Conservation (phyloP, 2,888 invertebrate species). For the Tetragonula carbonaria region DNA sequence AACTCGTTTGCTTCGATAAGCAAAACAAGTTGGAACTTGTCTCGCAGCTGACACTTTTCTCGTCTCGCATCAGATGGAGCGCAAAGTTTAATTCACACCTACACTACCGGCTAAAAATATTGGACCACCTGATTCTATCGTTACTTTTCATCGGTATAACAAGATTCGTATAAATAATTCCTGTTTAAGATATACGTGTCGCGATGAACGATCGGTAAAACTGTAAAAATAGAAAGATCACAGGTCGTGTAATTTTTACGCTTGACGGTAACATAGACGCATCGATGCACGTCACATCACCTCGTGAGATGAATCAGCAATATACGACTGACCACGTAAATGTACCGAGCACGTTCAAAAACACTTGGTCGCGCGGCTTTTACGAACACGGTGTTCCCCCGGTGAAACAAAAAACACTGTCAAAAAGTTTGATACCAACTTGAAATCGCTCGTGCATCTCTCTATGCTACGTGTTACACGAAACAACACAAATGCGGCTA, state of each 20-base stretch:
- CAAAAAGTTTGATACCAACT: neutral
- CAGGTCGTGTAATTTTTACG: neutral
- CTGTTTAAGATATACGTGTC: neutral
- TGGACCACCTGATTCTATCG: constrained; percentile 10
- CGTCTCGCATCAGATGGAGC: constrained; percentile 43
- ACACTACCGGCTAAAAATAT: constrained; percentile 27
- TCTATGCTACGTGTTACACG: too few relatives aligned
- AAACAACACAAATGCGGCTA: neutral
- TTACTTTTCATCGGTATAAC: constrained; percentile 3
- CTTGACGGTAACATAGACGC: neutral
- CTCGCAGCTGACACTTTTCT: constrained; percentile 25
- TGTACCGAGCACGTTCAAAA: neutral
- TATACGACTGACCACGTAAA: neutral
- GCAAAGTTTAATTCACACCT: constrained; percentile 22
- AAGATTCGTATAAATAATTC: neutral
- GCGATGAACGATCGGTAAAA: neutral
- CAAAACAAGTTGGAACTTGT: constrained; percentile 1
- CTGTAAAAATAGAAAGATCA: neutral
- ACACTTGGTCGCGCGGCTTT: neutral
- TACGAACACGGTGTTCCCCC: neutral
- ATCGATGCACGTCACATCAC: neutral
- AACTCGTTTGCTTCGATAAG: constrained; percentile 25
- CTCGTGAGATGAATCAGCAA: constrained; percentile 41
- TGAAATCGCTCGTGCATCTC: neutral
- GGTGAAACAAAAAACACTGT: neutral